Conservation (phyloP, 2,797 vertebrate genomes). For the Psittacula echo region DNA sequence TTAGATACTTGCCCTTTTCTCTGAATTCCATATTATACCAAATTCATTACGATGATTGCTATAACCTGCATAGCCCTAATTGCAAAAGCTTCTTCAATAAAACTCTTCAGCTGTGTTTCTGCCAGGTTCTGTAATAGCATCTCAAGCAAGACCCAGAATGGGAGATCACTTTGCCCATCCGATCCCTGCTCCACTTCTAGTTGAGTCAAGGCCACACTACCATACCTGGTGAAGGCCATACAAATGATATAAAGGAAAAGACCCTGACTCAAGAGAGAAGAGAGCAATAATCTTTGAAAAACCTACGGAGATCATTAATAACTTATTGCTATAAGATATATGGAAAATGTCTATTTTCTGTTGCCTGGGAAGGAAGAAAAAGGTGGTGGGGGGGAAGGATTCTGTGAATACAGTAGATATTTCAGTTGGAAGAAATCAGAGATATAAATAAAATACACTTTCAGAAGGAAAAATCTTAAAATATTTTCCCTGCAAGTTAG, state of each 20-base stretch:
- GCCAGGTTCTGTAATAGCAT: neutral
- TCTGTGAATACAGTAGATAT: neutral
- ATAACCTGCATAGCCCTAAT: neutral
- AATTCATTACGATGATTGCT: neutral
- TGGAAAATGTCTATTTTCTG: neutral
- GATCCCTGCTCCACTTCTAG: neutral
- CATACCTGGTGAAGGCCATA: accelerated
- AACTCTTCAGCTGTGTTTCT: neutral
- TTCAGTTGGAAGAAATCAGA: neutral
- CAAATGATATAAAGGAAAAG: neutral
- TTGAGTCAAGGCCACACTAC: neutral
- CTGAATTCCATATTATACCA: neutral
- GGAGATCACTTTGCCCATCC: neutral
- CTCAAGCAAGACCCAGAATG: neutral
- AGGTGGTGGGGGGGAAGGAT: too few species aligned
- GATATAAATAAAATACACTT: neutral
- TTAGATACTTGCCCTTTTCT: conserved; percentile 16
- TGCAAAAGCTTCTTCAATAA: neutral
- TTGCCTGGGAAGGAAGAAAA: neutral
- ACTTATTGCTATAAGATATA: neutral
- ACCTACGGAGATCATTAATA: neutral
- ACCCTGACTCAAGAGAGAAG: neutral
- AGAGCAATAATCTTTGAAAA: neutral
- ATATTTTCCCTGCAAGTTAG: neutral
- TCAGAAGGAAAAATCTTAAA: neutral